phyloP scores from a whole-genome alignment of 2,888 invertebrate genomes.

The Megaustenia siamemsis region DNA sequence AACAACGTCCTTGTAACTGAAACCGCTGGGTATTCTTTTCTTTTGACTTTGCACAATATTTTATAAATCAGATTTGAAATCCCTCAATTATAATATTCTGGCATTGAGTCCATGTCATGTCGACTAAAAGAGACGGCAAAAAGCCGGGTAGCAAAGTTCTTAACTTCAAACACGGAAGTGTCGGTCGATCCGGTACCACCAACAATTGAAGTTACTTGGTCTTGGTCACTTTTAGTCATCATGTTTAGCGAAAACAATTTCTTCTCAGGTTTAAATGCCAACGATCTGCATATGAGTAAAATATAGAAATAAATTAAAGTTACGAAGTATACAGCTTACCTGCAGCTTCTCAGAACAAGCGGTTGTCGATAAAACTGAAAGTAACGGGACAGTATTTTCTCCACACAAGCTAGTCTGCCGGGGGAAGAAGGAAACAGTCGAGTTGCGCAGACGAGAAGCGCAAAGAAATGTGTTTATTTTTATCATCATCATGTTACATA shows the following conservation, averaged over 20 bases:
- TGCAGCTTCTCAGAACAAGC: not conserved
- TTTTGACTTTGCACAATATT: too few relatives aligned
- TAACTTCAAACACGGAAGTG: not conserved
- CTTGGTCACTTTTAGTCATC: not conserved
- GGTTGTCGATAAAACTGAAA: not conserved
- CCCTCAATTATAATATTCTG: too few relatives aligned
- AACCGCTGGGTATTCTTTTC: too few relatives aligned
- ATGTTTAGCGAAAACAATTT: not conserved
- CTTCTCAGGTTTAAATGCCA: not conserved
- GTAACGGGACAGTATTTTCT: not conserved
- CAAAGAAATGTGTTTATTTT: too few relatives aligned
- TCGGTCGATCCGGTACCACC: too few relatives aligned
- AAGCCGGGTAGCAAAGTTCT: too few relatives aligned
- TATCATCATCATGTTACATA: too few relatives aligned
- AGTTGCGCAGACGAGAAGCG: conserved; percentile 43
- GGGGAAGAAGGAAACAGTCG: conserved; percentile 31
- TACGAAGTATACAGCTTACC: not conserved
- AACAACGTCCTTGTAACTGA: too few relatives aligned
- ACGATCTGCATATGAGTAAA: not conserved
- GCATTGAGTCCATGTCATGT: too few relatives aligned
- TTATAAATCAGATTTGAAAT: too few relatives aligned
- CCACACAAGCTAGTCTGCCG: conserved; percentile 22
- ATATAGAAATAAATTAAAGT: not conserved
- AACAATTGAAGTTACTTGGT: not conserved
- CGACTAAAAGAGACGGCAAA: not conserved